A percentile compares a stretch with the other conserved stretches of the same genome.
phyloP scores from a whole-genome alignment of 1,140 invertebrate species.

The Globodera ellingtonae region DNA sequence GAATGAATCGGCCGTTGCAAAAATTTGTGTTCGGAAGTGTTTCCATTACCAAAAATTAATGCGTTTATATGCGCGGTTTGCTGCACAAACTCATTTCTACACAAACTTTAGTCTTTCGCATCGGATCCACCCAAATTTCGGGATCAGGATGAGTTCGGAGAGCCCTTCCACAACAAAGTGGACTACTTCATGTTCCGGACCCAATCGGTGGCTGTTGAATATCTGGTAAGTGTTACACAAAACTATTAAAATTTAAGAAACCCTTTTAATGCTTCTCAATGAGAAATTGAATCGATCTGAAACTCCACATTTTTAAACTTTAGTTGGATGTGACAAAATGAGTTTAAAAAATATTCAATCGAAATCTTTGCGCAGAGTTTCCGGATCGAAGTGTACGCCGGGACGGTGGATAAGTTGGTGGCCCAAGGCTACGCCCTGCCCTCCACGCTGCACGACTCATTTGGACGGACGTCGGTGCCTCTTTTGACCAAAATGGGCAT shows the following conservation, averaged over 20 bases:
- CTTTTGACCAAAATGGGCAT: constrained; percentile 56
- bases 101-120: neutral
- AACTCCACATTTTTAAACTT: too few species aligned
- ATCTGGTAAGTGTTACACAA: constrained; percentile 37
- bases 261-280: neutral
- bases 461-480: constrained; percentile 57
- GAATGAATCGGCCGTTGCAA: neutral
- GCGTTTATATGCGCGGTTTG: too few species aligned
- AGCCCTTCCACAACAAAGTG: constrained; percentile 54
- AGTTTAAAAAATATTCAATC: neutral
- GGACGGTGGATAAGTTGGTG: constrained; percentile 37
- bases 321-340: too few species aligned
- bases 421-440: constrained; percentile 62
- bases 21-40: too few species aligned
- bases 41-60: too few species aligned
- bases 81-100: neutral
- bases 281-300: constrained; percentile 1
- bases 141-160: constrained; percentile 51
- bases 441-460: constrained; percentile 58
- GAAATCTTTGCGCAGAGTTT: constrained; percentile 50
- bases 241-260: too few species aligned
- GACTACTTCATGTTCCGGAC: constrained; percentile 62
- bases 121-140: constrained; percentile 48
- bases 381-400: constrained; percentile 57
- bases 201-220: constrained; percentile 61